phyloP scores from a whole-genome alignment of 1,140 invertebrate genomes.

The Drosophila subobscura region DNA sequence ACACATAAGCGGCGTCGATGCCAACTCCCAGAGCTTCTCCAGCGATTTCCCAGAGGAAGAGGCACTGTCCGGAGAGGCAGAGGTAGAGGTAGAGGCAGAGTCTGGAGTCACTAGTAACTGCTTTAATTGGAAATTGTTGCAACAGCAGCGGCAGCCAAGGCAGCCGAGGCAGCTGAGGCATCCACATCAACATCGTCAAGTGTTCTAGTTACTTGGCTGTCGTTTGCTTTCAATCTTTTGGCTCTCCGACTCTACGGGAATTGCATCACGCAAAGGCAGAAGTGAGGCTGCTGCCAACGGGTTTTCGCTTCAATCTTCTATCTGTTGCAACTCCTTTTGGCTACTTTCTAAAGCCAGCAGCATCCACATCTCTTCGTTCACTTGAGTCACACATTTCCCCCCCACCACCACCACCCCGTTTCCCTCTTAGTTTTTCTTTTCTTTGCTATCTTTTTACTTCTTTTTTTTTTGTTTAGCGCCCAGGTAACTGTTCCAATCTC shows the following conservation, averaged over 20 bases:
- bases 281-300: slow-evolving; percentile 61
- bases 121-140: slow-evolving; percentile 53
- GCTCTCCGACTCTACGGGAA: slow-evolving; percentile 67
- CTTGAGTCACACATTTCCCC: slow-evolving; percentile 47
- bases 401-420: slow-evolving; percentile 1
- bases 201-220: slow-evolving; percentile 81
- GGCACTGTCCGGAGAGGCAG: no score
- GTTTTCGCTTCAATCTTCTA: slow-evolving; percentile 51
- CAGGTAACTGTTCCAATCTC: slow-evolving; percentile 72
- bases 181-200: slow-evolving; percentile 65
- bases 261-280: slow-evolving; percentile 75
- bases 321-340: slow-evolving; percentile 44
- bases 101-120: slow-evolving; percentile 24
- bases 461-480: slow-evolving; percentile 70
- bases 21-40: slow-evolving; percentile 28
- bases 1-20: slow-evolving; percentile 50
- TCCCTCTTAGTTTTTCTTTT: slow-evolving; percentile 32
- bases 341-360: slow-evolving; percentile 72
- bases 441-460: slow-evolving; percentile 3
- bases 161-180: slow-evolving; percentile 42
- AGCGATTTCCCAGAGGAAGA: slow-evolving; percentile 7
- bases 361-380: slow-evolving; percentile 47
- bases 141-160: slow-evolving; percentile 35
- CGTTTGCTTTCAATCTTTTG: slow-evolving; percentile 81
- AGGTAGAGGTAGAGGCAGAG: no score